These are phyloP conservation scores for Thecophora atra DNA, from an alignment of 2,888 invertebrate species.

Conservation along the genomic window DNA sequence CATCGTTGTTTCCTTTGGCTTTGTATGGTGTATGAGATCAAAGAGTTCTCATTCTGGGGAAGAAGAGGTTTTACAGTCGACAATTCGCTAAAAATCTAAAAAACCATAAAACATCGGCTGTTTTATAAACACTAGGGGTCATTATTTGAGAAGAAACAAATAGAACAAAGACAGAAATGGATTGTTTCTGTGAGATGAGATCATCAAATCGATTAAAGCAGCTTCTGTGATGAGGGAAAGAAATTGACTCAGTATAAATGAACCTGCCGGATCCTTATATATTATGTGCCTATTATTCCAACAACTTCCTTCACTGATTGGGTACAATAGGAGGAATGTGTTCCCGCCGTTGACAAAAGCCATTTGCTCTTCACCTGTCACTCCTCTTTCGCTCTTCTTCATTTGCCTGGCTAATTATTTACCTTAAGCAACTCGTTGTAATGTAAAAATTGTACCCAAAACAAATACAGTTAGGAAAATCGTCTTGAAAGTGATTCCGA, in stretches of 20 bases:
- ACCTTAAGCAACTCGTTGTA: background rate
- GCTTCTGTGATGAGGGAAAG: too few species aligned
- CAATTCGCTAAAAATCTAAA: background rate
- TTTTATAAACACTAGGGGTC: background rate
- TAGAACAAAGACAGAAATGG: background rate
- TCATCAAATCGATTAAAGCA: background rate
- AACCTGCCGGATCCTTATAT: too few species aligned
- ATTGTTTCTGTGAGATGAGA: background rate
- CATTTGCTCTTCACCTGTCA: too few species aligned
- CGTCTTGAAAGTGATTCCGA: background rate
- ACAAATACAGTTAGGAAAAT: background rate
- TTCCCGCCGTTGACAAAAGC: too few species aligned
- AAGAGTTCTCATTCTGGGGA: background rate
- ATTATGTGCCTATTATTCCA: too few species aligned
- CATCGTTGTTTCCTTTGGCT: constrained; percentile 4
- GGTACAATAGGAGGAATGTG: too few species aligned
- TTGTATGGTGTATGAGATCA: background rate
- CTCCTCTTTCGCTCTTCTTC: too few species aligned
- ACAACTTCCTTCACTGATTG: too few species aligned
- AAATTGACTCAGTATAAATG: too few species aligned
- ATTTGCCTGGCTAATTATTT: background rate
- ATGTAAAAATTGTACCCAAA: background rate
- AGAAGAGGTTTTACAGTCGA: background rate
- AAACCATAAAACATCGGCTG: constrained; percentile 1
- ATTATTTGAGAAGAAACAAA: background rate